A percentile compares a stretch with the other conserved stretches of the same genome.
phyloP scores from a whole-genome alignment of 2,113 vertebrate genomes.

The Chascanopsetta lugubris region DNA sequence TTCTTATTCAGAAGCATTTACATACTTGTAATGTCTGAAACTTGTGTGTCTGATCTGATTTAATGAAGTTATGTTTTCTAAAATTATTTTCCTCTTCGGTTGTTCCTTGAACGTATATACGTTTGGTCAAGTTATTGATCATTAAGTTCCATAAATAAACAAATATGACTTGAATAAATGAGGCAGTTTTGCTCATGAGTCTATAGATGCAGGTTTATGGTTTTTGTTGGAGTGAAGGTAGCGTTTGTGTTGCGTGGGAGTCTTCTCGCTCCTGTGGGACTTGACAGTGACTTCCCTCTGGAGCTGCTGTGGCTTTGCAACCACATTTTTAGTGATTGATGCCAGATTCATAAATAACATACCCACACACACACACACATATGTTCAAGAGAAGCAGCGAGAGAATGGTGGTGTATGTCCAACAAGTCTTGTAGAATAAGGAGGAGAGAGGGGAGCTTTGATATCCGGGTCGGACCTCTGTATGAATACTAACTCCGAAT shows the following conservation, averaged over 20 bases:
- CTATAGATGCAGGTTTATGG: conserved; percentile 2
- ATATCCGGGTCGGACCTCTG: background rate
- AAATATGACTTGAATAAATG: no score
- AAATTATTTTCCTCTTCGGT: no score
- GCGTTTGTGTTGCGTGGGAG: conserved; percentile 20
- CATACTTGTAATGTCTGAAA: no score
- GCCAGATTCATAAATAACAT: conserved; percentile 22
- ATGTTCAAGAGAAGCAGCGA: conserved; percentile 28
- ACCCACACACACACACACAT: conserved; percentile 20
- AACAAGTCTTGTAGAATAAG: conserved; percentile 1
- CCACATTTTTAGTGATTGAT: conserved; percentile 27
- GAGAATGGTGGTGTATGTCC: conserved; percentile 3
- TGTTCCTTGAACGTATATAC: no score
- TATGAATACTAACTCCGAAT: conserved; percentile 26
- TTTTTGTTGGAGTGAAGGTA: conserved; percentile 9
- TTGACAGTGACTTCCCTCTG: conserved; percentile 23
- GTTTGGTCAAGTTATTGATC: background rate
- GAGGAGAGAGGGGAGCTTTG: background rate
- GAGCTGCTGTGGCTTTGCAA: conserved; percentile 11
- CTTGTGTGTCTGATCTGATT: no score
- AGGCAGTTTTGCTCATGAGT: background rate
- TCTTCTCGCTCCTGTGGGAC: conserved; percentile 23
- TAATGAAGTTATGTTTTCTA: no score
- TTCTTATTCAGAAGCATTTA: no score
- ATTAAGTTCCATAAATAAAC: background rate